Conservation (phyloP, 2,113 vertebrate genomes). For the Chrysochloris asiatica region DNA sequence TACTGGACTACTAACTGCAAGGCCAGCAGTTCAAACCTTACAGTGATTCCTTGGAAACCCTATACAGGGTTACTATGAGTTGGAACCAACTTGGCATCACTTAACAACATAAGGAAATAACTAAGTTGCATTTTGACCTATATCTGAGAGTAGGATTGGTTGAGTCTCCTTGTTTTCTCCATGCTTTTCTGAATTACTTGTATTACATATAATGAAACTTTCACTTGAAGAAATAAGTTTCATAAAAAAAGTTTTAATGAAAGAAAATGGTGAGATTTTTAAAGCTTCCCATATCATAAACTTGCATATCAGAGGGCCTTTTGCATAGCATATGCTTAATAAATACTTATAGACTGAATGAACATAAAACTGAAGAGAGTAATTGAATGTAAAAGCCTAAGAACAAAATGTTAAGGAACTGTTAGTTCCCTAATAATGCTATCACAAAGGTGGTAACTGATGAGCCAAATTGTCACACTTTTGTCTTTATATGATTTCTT, state of each 20-base stretch:
- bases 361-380: background rate
- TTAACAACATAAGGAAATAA: background rate
- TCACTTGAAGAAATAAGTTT: slow-evolving; percentile 29
- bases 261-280: background rate
- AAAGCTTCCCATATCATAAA: slow-evolving; percentile 11
- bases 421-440: background rate
- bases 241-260: background rate
- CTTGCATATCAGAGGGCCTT: background rate
- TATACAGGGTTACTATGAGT: too few species aligned
- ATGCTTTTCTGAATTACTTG: too few species aligned
- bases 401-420: background rate
- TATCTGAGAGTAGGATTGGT: background rate
- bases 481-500: background rate
- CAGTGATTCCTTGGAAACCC: too few species aligned
- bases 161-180: background rate
- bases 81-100: too few species aligned
- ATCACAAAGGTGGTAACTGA: background rate
- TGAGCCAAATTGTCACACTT: background rate
- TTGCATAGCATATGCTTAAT: background rate
- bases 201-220: background rate
- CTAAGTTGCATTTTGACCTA: background rate
- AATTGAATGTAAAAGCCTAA: slow-evolving; percentile 23
- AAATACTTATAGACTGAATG: background rate
- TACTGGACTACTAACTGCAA: too few species aligned
- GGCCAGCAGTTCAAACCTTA: too few species aligned